Evolutionary conservation across 2,113 vertebrate species (phyloP).

Genomic region (Corythornis cristatus): DNA sequence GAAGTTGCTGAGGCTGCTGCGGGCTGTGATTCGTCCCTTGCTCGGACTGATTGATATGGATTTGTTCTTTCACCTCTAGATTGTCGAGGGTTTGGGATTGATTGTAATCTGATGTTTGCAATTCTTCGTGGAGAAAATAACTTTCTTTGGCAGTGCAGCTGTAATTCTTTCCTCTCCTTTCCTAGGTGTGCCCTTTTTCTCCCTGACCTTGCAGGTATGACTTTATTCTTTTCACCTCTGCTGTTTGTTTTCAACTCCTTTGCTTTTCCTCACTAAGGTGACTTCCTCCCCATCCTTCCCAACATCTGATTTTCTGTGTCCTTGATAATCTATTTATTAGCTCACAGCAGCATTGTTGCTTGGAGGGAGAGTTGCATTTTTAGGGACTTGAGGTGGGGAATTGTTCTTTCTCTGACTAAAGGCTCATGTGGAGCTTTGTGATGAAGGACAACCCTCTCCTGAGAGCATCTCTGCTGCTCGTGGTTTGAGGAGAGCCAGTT

Average conservation of each 20-base stretch:
- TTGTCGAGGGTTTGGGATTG: not conserved
- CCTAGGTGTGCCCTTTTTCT: not conserved
- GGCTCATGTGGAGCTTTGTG: not conserved
- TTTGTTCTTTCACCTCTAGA: not conserved
- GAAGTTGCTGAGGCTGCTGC: not conserved
- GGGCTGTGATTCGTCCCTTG: not conserved
- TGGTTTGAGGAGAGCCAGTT: not conserved
- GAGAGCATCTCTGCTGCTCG: accelerated
- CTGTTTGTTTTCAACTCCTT: not conserved
- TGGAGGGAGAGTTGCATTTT: accelerated
- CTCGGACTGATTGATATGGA: too few relatives aligned
- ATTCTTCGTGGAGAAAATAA: not conserved
- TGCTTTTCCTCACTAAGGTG: not conserved
- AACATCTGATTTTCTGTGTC: not conserved
- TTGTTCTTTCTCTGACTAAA: accelerated
- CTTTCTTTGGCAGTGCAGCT: not conserved
- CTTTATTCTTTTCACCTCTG: not conserved
- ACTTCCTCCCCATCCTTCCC: not conserved
- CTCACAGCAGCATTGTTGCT: not conserved
- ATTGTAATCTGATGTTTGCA: not conserved
- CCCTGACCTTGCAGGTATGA: constrained; percentile 17
- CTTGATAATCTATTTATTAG: not conserved
- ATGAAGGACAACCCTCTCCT: not conserved
- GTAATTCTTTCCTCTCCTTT: constrained; percentile 19
- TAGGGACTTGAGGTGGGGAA: not conserved